Evolutionary conservation across 1,140 invertebrate species (phyloP).

Genomic region (Drosophila malerkotliana): DNA sequence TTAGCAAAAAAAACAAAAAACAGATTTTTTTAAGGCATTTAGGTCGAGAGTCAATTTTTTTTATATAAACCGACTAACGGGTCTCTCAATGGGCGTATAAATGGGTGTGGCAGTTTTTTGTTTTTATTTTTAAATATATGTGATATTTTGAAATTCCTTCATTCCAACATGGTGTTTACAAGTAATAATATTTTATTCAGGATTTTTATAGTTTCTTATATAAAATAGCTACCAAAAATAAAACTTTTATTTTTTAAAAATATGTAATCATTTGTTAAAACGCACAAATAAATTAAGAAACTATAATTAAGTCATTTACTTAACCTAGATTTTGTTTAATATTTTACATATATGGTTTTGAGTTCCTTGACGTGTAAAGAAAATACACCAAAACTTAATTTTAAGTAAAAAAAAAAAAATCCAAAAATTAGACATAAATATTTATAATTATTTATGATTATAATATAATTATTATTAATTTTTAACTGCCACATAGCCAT

Average conservation of each 20-base stretch:
- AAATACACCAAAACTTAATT: not conserved
- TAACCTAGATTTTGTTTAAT: not conserved
- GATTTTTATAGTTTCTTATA: not conserved
- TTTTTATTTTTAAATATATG: not conserved
- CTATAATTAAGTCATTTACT: too few relatives aligned
- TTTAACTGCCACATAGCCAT: not conserved
- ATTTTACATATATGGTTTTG: not conserved
- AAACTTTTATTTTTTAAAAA: not conserved
- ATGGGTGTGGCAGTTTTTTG: slow-evolving; percentile 2
- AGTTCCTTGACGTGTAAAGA: not conserved
- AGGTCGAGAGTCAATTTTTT: slow-evolving; percentile 44
- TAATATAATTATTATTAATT: too few relatives aligned
- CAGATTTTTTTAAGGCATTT: slow-evolving; percentile 39
- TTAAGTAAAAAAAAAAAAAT: not conserved
- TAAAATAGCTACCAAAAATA: not conserved
- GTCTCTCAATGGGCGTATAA: slow-evolving; percentile 17
- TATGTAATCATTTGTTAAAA: not conserved
- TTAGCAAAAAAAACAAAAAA: slow-evolving; percentile 20
- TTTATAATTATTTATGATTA: not conserved
- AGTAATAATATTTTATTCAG: not conserved
- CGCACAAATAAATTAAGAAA: not conserved
- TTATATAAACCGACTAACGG: slow-evolving; percentile 28
- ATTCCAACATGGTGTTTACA: not conserved
- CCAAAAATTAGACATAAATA: not conserved
- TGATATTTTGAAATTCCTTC: slow-evolving; percentile 8